Conservation (phyloP, 2,888 invertebrate genomes). For the Macaria liturata region DNA sequence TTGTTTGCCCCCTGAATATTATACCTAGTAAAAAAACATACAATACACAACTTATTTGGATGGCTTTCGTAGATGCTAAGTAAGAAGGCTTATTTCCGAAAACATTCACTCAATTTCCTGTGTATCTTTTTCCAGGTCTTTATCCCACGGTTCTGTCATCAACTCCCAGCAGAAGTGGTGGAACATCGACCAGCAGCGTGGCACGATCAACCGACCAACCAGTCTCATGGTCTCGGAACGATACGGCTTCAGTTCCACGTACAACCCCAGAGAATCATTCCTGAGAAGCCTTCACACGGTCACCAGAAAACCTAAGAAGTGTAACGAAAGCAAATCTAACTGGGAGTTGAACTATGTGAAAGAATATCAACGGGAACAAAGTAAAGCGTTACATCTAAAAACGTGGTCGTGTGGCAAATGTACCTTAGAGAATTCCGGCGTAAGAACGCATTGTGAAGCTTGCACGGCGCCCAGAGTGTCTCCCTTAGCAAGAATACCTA, state of each 20-base stretch:
- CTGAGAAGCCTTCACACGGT: constrained; percentile 74
- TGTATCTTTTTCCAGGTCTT: constrained; percentile 59
- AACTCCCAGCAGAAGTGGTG: constrained; percentile 78
- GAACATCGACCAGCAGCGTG: constrained; percentile 72
- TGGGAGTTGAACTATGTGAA: constrained; percentile 78
- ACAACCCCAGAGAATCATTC: constrained; percentile 69
- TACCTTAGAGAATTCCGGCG: constrained; percentile 88
- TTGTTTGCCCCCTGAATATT: too few relatives aligned
- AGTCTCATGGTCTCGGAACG: constrained; percentile 84
- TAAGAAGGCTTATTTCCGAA: too few relatives aligned
- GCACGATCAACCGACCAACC: constrained; percentile 81
- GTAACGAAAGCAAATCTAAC: constrained; percentile 73
- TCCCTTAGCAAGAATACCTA: constrained; percentile 64
- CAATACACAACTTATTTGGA: too few relatives aligned
- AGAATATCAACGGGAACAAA: constrained; percentile 74
- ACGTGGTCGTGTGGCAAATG: constrained; percentile 90
- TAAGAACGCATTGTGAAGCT: constrained; percentile 87
- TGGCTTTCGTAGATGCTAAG: too few relatives aligned
- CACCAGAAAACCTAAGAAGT: constrained; percentile 73
- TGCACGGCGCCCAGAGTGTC: constrained; percentile 87
- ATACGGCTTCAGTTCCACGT: constrained; percentile 58
- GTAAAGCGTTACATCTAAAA: constrained; percentile 68
- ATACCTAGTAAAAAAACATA: too few relatives aligned
- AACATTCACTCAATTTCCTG: background rate
- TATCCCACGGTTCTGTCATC: constrained; percentile 86